phyloP scores from a whole-genome alignment of 2,888 invertebrate species.

The Nomada ferruginata region DNA sequence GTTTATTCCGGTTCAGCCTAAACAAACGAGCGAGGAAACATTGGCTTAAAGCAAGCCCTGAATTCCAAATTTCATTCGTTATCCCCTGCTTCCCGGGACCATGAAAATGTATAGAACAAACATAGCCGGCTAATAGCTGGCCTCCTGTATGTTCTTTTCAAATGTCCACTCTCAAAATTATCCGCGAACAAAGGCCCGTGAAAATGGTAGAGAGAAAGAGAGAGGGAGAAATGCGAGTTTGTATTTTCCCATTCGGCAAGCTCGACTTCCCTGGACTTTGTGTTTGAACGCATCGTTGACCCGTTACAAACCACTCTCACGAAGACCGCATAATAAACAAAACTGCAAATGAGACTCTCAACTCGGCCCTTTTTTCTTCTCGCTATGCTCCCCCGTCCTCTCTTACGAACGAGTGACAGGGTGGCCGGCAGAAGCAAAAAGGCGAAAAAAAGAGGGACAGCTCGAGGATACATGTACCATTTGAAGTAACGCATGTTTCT shows the following conservation, averaged over 20 bases:
- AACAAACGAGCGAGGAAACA: too few relatives aligned
- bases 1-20: too few relatives aligned
- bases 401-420: conserved; percentile 26
- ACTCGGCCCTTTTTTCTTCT: conserved; percentile 51
- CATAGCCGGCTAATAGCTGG: conserved; percentile 29
- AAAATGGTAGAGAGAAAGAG: conserved; percentile 42
- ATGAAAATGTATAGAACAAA: conserved; percentile 20
- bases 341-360: conserved; percentile 71
- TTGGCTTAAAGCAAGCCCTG: too few relatives aligned
- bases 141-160: conserved; percentile 47
- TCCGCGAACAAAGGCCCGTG: conserved; percentile 59
- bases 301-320: conserved; percentile 66
- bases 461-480: conserved; percentile 49
- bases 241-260: conserved; percentile 55
- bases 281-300: conserved; percentile 75
- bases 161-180: conserved; percentile 55
- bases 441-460: conserved; percentile 14
- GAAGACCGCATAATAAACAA: conserved; percentile 72
- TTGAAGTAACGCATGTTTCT: conserved; percentile 48
- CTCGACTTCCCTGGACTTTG: conserved; percentile 49
- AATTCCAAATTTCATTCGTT: neutral
- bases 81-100: neutral
- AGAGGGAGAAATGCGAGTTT: conserved; percentile 32
- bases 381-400: conserved; percentile 33
- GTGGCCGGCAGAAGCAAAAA: conserved; percentile 18